Evolutionary conservation across 2,888 invertebrate species (phyloP).

Genomic region (Anagyrus pseudococci): DNA sequence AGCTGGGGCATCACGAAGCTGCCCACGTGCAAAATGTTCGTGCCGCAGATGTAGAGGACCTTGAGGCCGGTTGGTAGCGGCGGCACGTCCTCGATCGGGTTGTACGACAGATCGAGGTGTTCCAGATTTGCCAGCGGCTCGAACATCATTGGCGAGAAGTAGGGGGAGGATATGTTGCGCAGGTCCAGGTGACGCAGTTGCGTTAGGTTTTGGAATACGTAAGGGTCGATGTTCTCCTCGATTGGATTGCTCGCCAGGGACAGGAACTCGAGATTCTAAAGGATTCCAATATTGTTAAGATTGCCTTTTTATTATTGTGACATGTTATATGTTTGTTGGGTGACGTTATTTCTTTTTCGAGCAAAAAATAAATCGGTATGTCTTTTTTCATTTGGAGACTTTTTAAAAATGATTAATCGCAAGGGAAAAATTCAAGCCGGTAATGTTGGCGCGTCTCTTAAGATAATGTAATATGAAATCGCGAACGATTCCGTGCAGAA

Average conservation of each 20-base stretch:
- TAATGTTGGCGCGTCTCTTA: too few species aligned
- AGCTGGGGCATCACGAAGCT: conserved; percentile 63
- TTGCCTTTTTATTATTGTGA: background rate
- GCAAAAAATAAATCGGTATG: too few species aligned
- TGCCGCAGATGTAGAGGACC: conserved; percentile 70
- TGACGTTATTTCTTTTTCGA: too few species aligned
- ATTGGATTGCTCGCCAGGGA: conserved; percentile 56
- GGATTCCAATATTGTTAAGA: background rate
- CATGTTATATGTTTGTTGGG: too few species aligned
- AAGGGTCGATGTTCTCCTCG: conserved; percentile 53
- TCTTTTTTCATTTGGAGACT: too few species aligned
- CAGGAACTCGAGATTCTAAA: conserved; percentile 52
- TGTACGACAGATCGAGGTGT: conserved; percentile 56
- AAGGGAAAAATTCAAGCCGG: too few species aligned
- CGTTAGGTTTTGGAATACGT: conserved; percentile 50
- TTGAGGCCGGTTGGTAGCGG: conserved; percentile 66
- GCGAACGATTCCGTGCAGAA: too few species aligned
- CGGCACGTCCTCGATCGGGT: conserved; percentile 66
- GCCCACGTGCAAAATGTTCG: conserved; percentile 64
- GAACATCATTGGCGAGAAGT: conserved; percentile 50
- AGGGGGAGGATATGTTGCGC: conserved; percentile 49
- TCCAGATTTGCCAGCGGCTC: conserved; percentile 49
- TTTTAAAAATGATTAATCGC: too few species aligned
- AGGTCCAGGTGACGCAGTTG: conserved; percentile 49
- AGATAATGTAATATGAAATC: too few species aligned